Evolutionary conservation across 2,113 vertebrate species (phyloP), one percentile per base, ranked within the genome.

Genomic region (Oreotrochilus melanogaster): DNA sequence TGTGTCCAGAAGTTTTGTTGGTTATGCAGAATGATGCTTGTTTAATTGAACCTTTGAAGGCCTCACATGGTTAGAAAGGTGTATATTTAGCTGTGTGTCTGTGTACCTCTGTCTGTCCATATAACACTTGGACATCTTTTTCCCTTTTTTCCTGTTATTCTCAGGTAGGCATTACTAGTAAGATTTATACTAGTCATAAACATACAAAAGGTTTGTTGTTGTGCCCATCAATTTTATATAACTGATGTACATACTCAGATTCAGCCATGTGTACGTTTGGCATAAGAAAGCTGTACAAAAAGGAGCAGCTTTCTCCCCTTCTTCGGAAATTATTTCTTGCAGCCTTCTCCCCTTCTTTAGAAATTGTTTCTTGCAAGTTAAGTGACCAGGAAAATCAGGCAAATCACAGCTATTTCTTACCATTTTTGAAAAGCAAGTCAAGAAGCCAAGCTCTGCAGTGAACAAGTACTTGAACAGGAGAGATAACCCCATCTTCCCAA

Each of bases 211-310:
- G 0, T 70, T 70, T 93, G 83, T 17, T 90, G 0, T 10, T 39
- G 14, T 47, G 28, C 19, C 3, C 56, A 56, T 57, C 9, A 35
- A 9, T 88, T 90, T 56, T 61, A 12, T 24, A 7, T 24, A 39
- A 33, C 24, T 18, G 15, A 42, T 48, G 4, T 16, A 37, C 4
- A 2, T 39, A 3, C 0, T 19, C 48, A 48, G 3, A 16, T 71
- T 82, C 39, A 60, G 9, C 11, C 23, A 8, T 9, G 3, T 18
- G 4, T 39, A 14, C 50, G 16, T 56, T 24, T 53, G 48, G 5
- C 27, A 9, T 28, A 18, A 65, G 45, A 66, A 60, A 33, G 14
- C 28, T 47, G 4, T 24, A 17, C 3, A 8, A 13, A 51, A 42
- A 33, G 11, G 22, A 47, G 10, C 5, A 61, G 21, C 16, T 13